These are phyloP conservation scores for Gymnothorax reevesii DNA, from an alignment of 2,797 vertebrate genomes.

Conservation along the genomic window DNA sequence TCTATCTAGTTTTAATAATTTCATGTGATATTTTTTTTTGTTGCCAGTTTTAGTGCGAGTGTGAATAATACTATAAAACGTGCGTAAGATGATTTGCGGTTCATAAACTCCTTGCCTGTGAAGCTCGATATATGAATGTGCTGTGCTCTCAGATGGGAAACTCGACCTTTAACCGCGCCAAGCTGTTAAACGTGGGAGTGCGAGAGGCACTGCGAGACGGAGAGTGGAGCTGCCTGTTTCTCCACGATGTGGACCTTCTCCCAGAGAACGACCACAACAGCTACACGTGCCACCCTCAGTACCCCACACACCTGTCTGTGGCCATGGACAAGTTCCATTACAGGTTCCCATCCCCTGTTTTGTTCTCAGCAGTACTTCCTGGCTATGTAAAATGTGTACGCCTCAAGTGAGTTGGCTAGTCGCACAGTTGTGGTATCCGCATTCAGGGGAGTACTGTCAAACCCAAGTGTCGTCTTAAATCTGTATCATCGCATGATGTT, in stretches of 20 bases:
- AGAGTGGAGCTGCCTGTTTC: slow-evolving; percentile 93
- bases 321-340: slow-evolving; percentile 98
- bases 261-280: slow-evolving; percentile 96
- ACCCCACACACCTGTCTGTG: slow-evolving; percentile 88
- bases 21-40: not conserved
- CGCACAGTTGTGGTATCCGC: not conserved
- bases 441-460: not conserved
- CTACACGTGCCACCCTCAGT: slow-evolving; percentile 89
- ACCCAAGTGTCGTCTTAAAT: not conserved
- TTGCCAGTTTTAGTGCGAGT: not conserved
- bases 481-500: not conserved
- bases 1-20: not conserved
- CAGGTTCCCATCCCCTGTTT: slow-evolving; percentile 71
- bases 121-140: slow-evolving; percentile 6
- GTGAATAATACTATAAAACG: not conserved
- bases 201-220: slow-evolving; percentile 90
- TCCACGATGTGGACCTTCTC: slow-evolving; percentile 92
- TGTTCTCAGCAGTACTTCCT: not conserved
- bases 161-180: slow-evolving; percentile 90
- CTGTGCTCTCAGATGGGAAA: slow-evolving; percentile 80
- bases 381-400: not conserved
- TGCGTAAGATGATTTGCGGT: not conserved
- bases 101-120: not conserved
- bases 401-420: not conserved
- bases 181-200: slow-evolving; percentile 92